phyloP scores from a whole-genome alignment of 92 coral and sea anemone species.

The Heteractis magnifica region DNA sequence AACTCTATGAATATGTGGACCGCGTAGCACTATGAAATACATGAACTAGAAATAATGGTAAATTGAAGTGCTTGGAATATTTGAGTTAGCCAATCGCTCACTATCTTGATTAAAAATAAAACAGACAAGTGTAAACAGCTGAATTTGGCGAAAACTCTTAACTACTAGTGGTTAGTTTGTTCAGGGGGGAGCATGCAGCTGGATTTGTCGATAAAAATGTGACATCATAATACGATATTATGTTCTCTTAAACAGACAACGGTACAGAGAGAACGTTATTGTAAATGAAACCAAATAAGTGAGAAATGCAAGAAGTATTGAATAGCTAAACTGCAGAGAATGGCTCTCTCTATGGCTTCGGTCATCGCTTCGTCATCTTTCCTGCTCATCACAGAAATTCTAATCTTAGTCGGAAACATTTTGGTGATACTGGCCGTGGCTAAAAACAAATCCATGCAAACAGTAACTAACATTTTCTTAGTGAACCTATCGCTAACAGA shows the following conservation, averaged over 20 bases:
- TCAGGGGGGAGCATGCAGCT: no score
- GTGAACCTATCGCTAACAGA: constrained; percentile 38
- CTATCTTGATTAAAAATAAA: neutral
- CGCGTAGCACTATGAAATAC: no score
- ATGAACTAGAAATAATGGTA: no score
- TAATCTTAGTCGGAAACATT: constrained; percentile 26
- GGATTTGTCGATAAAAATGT: no score
- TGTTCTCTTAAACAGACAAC: no score
- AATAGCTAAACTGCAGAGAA: neutral
- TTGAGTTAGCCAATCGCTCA: neutral
- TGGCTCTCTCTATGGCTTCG: constrained; percentile 1
- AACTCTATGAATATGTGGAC: no score
- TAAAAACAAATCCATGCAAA: constrained; percentile 39
- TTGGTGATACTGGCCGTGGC: constrained; percentile 23
- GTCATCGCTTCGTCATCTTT: constrained; percentile 24
- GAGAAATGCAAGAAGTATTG: neutral
- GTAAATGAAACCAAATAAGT: neutral
- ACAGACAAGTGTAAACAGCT: neutral
- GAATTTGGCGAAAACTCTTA: neutral
- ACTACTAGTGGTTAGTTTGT: neutral
- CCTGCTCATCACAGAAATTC: constrained; percentile 26
- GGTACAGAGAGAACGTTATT: neutral
- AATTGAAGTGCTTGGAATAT: neutral
- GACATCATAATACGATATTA: no score
- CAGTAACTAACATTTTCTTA: constrained; percentile 32